Evolutionary conservation across 2,888 invertebrate genomes (phyloP), one percentile per base, ranked within the genome.

Genomic region (Tetrapedia diversipes): DNA sequence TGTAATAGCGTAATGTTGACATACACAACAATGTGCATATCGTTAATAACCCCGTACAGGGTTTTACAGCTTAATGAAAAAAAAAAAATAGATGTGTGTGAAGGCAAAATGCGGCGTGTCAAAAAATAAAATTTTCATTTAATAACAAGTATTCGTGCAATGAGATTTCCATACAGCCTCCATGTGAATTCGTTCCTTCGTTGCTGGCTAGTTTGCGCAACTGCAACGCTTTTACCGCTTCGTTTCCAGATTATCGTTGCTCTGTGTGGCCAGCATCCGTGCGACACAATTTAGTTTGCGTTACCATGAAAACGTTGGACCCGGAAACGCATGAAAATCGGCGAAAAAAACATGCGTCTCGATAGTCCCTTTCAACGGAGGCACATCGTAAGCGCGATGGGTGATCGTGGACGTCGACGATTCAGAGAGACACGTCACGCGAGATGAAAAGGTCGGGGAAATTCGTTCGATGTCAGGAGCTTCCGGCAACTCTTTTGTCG

Each of bases 401-500:
- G n/a, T n/a, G n/a, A n/a, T n/a, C 6, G 34, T 37, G 1, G 6
- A 10, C 10, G 8, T 39, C 6, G n/a, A 19, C 19, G 45, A n/a
- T n/a, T n/a, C n/a, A 10, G 0, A 16, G 8, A 10, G 16, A 16
- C 29, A n/a, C 37, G 39, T 14, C 34, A n/a, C n/a, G n/a, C n/a
- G n/a, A 59, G 45, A 51, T 69, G 39, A 34, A 56, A 41, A 56
- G 24, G 47, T 71, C 45, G 37, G 57, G 34, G 37, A 19, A 71
- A 49, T 49, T 32, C 34, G 70, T 54, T 32, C 59, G 67, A 72
- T 67, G 29, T 32, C 22, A 45, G 11, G 24, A 29, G 41, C 24
- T 43, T 24, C 49, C 19, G 53, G 67, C 70, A 39, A 73, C 39
- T 66, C 74, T 60, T 66, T 73, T 65, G 53, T 72, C 65, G 43